A percentile compares a stretch with the other conserved stretches of the same genome.
Evolutionary conservation across 1,140 invertebrate genomes (phyloP).

Genomic region (Lepidostoma basale): DNA sequence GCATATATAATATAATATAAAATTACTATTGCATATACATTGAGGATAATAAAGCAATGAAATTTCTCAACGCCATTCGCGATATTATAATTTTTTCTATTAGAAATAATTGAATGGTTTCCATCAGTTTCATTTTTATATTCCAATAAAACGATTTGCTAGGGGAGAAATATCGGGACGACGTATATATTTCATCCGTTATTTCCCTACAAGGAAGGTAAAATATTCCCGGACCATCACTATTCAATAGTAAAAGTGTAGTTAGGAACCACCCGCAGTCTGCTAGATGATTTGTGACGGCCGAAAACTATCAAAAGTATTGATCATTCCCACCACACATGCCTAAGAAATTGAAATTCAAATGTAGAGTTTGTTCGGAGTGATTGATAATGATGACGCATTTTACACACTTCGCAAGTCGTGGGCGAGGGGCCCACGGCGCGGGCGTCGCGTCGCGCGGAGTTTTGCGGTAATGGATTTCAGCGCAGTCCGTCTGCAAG

Average conservation of each 20-base stretch:
- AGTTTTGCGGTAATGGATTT: constrained; percentile 27
- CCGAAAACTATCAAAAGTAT: not conserved
- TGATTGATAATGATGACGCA: constrained; percentile 39
- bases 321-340: not conserved
- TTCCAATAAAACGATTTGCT: no score
- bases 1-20: no score
- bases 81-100: no score
- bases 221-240: not conserved
- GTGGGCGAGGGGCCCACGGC: no score
- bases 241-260: not conserved
- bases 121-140: no score
- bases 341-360: constrained; percentile 24
- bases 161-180: no score
- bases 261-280: not conserved
- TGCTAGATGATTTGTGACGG: not conserved
- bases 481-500: constrained; percentile 12
- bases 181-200: no score
- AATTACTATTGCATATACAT: no score
- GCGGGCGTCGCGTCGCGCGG: not conserved
- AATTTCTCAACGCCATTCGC: no score
- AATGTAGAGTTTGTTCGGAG: constrained; percentile 20
- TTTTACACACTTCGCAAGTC: constrained; percentile 24
- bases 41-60: no score
- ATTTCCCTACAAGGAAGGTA: not conserved
- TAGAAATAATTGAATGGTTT: no score